These are phyloP conservation scores for Tetheella fluctuosa DNA, from an alignment of 2,888 invertebrate genomes.

Conservation along the genomic window DNA sequence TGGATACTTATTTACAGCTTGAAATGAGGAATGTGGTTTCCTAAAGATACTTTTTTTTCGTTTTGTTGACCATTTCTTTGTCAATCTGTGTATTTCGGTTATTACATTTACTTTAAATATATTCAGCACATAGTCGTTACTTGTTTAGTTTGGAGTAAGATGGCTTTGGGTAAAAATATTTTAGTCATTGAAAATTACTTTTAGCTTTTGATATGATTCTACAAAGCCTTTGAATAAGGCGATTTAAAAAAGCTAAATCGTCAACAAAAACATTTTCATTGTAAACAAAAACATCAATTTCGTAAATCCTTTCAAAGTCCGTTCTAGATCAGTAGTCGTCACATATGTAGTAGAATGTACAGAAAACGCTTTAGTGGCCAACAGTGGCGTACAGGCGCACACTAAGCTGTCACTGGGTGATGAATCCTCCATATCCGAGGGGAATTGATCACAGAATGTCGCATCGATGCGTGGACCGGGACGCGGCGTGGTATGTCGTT, in stretches of 20 bases:
- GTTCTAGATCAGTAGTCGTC: neutral
- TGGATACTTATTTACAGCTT: neutral
- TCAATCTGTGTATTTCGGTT: neutral
- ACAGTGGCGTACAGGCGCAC: neutral
- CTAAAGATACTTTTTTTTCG: neutral
- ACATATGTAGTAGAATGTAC: conserved; percentile 3
- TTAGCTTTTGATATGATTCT: no score
- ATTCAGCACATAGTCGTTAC: no score
- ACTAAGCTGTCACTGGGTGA: neutral
- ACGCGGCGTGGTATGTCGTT: neutral
- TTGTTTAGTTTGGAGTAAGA: no score
- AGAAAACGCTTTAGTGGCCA: neutral
- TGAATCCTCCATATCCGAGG: conserved; percentile 5
- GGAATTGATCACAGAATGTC: conserved; percentile 3
- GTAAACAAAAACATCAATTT: no score
- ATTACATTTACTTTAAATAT: neutral
- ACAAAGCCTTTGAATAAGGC: no score
- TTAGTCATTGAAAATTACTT: no score
- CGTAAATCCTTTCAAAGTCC: neutral
- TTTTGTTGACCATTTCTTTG: neutral
- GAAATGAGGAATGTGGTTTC: neutral
- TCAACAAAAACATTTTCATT: no score
- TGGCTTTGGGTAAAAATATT: no score
- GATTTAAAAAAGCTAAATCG: no score
- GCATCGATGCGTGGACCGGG: conserved; percentile 2